Evolutionary conservation across 2,888 invertebrate genomes (phyloP).

Genomic region (Drosophila mettleri): DNA sequence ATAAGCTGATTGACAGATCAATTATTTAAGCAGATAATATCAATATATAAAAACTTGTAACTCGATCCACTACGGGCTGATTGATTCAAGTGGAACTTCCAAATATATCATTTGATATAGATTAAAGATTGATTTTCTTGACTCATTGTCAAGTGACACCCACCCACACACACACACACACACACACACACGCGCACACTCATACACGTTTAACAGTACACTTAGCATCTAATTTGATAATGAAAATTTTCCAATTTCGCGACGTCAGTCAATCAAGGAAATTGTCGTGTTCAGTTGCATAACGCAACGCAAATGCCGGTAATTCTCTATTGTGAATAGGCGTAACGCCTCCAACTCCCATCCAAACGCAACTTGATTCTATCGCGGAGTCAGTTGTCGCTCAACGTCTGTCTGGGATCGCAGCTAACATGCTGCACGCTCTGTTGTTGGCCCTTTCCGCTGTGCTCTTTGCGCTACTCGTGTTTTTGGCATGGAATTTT

Average conservation of each 20-base stretch:
- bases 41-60: conserved; percentile 7
- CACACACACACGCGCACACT: neutral
- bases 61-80: no score
- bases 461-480: conserved; percentile 45
- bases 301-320: conserved; percentile 17
- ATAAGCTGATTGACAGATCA: conserved; percentile 21
- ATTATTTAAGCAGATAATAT: conserved; percentile 5
- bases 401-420: conserved; percentile 5
- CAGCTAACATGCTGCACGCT: conserved; percentile 39
- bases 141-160: neutral
- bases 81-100: no score
- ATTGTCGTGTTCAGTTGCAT: conserved; percentile 20
- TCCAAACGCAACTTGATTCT: neutral
- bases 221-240: conserved; percentile 43
- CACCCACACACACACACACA: no score
- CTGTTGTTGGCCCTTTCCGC: conserved; percentile 28
- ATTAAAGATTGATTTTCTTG: no score
- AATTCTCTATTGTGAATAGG: neutral
- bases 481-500: conserved; percentile 81
- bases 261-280: conserved; percentile 11
- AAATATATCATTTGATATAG: no score
- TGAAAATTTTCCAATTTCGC: conserved; percentile 9
- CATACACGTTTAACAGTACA: conserved; percentile 10
- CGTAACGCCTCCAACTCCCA: neutral
- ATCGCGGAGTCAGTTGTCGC: conserved; percentile 31